These are phyloP conservation scores for Quadriops clusia DNA, from an alignment of 2,888 invertebrate genomes.

Conservation along the genomic window DNA sequence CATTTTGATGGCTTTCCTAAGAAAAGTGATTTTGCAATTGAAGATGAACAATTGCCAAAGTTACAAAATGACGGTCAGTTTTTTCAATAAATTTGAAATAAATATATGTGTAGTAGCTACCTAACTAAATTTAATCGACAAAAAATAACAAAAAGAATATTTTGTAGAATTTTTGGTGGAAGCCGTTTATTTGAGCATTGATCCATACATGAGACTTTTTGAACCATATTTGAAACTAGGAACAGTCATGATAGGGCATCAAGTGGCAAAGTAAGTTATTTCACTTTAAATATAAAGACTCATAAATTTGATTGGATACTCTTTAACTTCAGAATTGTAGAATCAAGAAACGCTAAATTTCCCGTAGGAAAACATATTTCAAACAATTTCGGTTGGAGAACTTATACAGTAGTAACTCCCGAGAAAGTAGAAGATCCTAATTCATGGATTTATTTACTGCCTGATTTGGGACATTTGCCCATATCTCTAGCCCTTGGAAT, in stretches of 20 bases:
- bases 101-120: not conserved
- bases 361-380: constrained; percentile 52
- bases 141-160: not conserved
- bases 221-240: constrained; percentile 38
- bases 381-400: constrained; percentile 58
- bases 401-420: constrained; percentile 47
- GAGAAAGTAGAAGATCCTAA: constrained; percentile 48
- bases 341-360: constrained; percentile 51
- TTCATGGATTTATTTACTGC: constrained; percentile 33
- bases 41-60: constrained; percentile 53
- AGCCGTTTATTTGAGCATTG: constrained; percentile 58
- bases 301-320: not conserved
- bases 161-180: constrained; percentile 51
- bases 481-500: constrained; percentile 50
- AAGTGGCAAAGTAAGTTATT: constrained; percentile 51
- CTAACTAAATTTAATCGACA: not conserved
- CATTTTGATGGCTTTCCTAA: constrained; percentile 57
- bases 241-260: constrained; percentile 54
- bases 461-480: constrained; percentile 46
- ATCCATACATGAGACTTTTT: constrained; percentile 59
- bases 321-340: constrained; percentile 47
- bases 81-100: not conserved
- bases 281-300: not conserved
- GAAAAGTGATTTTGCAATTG: constrained; percentile 49
- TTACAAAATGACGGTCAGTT: constrained; percentile 56